phyloP scores from a whole-genome alignment of 2,113 vertebrate species.

The Callospermophilus lateralis region DNA sequence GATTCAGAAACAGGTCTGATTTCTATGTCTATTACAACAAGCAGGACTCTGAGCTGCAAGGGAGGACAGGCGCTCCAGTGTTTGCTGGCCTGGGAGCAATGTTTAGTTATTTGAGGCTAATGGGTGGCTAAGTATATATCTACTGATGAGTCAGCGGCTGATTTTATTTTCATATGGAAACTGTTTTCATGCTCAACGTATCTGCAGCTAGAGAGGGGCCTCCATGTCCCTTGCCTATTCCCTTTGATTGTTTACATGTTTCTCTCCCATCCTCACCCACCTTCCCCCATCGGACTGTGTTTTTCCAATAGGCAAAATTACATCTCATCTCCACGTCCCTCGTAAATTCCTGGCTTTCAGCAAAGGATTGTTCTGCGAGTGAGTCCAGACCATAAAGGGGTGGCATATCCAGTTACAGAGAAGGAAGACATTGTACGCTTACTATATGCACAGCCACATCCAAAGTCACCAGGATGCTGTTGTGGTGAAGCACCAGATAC shows the following conservation, averaged over 20 bases:
- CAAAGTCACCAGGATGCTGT: background rate
- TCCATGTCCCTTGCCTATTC: background rate
- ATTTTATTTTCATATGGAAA: slow-evolving; percentile 19
- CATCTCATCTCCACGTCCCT: background rate
- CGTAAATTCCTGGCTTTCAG: background rate
- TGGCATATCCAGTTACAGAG: background rate
- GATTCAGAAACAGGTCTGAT: background rate
- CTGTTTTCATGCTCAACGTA: background rate
- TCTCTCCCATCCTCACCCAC: background rate
- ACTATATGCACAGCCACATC: background rate
- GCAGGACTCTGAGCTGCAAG: background rate
- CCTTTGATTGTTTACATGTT: background rate
- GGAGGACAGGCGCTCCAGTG: background rate
- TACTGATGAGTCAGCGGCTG: background rate
- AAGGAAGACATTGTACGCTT: background rate
- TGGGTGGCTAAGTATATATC: slow-evolving; percentile 40
- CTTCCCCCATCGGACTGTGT: background rate
- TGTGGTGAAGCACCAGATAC: background rate
- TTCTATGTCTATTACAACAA: background rate
- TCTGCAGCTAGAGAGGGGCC: background rate
- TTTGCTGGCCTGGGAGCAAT: background rate
- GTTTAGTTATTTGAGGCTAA: slow-evolving; percentile 24
- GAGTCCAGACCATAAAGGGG: background rate
- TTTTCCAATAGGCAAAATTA: background rate
- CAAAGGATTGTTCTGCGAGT: background rate